phyloP scores from a whole-genome alignment of 2,113 vertebrate species.

The Halcyon malimbica region DNA sequence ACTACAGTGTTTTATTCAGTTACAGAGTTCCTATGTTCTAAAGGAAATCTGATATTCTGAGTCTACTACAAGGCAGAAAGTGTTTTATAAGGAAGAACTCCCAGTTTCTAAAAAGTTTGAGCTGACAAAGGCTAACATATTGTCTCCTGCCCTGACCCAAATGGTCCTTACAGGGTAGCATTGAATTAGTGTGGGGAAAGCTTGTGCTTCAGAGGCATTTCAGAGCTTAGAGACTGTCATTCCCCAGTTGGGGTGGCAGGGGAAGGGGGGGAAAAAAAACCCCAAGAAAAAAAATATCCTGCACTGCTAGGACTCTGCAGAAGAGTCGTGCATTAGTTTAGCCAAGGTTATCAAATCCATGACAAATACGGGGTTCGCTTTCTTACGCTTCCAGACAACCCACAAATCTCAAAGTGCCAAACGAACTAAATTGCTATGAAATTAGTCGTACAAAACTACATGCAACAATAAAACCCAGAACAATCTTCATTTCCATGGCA shows the following conservation, averaged over 20 bases:
- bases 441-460: constrained; percentile 13
- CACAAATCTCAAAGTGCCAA: constrained; percentile 33
- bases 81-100: neutral
- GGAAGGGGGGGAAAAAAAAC: neutral
- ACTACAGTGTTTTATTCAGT: rapidly evolving
- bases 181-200: neutral
- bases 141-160: neutral
- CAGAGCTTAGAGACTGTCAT: neutral
- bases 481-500: constrained; percentile 23
- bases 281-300: neutral
- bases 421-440: constrained; percentile 37
- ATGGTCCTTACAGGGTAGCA: rapidly evolving
- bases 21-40: neutral
- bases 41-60: neutral
- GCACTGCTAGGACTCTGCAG: neutral
- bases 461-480: constrained; percentile 22
- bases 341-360: constrained; percentile 39
- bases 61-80: neutral
- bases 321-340: neutral
- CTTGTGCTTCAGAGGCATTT: neutral
- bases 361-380: constrained; percentile 1
- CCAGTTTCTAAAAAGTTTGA: neutral
- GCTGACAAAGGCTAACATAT: neutral
- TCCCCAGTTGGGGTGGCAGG: neutral
- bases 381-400: constrained; percentile 14